Percentiles rank a stretch among this genome's conserved stretches.
phyloP scores from a whole-genome alignment of 1,140 invertebrate species.

The Drosophila nigrodunni region DNA sequence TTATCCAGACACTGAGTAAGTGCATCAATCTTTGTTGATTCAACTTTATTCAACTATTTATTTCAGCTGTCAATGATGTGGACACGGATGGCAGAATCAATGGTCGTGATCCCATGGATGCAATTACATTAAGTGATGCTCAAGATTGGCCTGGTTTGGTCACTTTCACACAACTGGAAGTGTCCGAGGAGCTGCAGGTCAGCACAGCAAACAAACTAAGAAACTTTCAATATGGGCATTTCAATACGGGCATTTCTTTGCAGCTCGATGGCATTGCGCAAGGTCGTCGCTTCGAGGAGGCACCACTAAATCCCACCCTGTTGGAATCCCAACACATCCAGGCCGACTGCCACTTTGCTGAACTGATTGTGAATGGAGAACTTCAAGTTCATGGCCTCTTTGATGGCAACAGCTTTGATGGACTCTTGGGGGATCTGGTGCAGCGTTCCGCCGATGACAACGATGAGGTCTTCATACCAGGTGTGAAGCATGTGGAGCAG shows the following conservation, averaged over 20 bases:
- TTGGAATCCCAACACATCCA: slow-evolving; percentile 76
- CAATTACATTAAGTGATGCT: slow-evolving; percentile 74
- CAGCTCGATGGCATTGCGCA: slow-evolving; percentile 85
- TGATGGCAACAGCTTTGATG: slow-evolving; percentile 68
- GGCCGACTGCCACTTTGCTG: slow-evolving; percentile 84
- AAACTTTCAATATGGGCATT: neutral
- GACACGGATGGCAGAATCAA: slow-evolving; percentile 77
- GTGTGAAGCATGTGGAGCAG: slow-evolving; percentile 82
- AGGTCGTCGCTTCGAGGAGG: slow-evolving; percentile 82
- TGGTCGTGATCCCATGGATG: slow-evolving; percentile 67
- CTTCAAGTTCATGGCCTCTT: slow-evolving; percentile 75
- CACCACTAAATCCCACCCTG: slow-evolving; percentile 85
- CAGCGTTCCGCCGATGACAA: slow-evolving; percentile 69
- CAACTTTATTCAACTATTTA: neutral
- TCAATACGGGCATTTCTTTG: neutral
- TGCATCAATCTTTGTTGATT: neutral
- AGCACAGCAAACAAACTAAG: neutral
- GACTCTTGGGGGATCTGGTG: slow-evolving; percentile 66
- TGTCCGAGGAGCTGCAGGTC: slow-evolving; percentile 84
- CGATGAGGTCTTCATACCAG: slow-evolving; percentile 69
- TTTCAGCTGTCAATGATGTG: slow-evolving; percentile 62
- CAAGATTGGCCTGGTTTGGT: slow-evolving; percentile 81
- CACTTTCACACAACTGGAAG: slow-evolving; percentile 84
- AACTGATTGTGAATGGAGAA: slow-evolving; percentile 84
- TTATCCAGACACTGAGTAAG: slow-evolving; percentile 66